Evolutionary conservation across 2,888 invertebrate species (phyloP).

Genomic region (Junonia oenone): DNA sequence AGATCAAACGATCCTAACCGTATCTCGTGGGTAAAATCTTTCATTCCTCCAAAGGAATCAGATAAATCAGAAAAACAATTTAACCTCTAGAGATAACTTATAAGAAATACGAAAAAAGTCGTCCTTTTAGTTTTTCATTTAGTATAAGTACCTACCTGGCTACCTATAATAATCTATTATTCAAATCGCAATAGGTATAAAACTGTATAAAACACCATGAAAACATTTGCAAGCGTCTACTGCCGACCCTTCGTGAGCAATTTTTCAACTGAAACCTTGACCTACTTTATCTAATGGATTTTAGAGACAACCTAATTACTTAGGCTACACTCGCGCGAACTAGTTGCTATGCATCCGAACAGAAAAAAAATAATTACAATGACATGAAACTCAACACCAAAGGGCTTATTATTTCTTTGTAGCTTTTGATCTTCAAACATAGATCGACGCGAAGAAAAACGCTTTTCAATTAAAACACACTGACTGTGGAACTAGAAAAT

Average conservation of each 20-base stretch:
- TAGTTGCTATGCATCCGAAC: not conserved
- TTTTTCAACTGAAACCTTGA: constrained; percentile 21
- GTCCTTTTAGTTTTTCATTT: not conserved
- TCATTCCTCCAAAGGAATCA: constrained; percentile 9
- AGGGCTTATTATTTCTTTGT: not conserved
- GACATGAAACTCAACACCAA: not conserved
- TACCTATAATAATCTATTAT: no score
- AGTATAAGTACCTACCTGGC: no score
- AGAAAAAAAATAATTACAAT: not conserved
- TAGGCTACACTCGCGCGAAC: constrained; percentile 1
- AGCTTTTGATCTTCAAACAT: not conserved
- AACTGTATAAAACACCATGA: constrained; percentile 4
- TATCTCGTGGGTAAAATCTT: constrained; percentile 6
- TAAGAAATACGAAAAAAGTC: not conserved
- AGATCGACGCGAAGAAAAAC: not conserved
- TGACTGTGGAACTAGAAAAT: not conserved
- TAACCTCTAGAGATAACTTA: not conserved
- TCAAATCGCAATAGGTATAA: not conserved
- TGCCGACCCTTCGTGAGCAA: constrained; percentile 10
- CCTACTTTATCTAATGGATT: constrained; percentile 25
- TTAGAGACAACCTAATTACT: constrained; percentile 19
- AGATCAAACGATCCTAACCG: constrained; percentile 12
- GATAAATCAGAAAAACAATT: constrained; percentile 12
- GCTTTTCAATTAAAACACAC: not conserved
- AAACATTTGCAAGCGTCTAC: constrained; percentile 4